Conservation (phyloP, 1,140 invertebrate species). For the Chironomus tepperi region DNA sequence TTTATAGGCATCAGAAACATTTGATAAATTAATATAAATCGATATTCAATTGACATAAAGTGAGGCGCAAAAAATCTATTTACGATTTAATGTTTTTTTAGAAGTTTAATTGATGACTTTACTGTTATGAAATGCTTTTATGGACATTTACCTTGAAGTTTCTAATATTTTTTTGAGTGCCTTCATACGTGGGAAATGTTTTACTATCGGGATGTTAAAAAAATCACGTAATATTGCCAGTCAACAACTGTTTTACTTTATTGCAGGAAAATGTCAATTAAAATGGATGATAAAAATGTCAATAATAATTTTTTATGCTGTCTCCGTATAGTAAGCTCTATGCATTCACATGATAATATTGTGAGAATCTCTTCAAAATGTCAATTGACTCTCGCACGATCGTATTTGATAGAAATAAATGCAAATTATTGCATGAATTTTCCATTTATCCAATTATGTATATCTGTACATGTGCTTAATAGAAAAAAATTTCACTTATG, state of each 20-base stretch:
- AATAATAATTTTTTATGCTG: background rate
- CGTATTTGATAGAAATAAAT: background rate
- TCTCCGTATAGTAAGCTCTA: background rate
- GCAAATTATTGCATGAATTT: slow-evolving; percentile 5
- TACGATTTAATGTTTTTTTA: background rate
- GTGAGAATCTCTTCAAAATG: background rate
- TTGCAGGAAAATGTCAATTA: slow-evolving; percentile 18
- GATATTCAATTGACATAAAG: slow-evolving; percentile 7
- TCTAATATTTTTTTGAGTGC: background rate
- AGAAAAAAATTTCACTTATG: background rate
- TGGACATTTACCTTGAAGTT: slow-evolving; percentile 3
- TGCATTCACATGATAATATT: no score
- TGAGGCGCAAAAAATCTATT: no score
- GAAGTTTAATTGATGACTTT: background rate
- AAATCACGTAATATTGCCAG: background rate
- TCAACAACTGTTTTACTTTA: background rate
- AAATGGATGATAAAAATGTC: slow-evolving; percentile 20
- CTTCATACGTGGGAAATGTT: no score
- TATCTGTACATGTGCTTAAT: background rate
- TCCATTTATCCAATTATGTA: background rate
- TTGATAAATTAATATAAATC: slow-evolving; percentile 15
- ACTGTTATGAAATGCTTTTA: background rate
- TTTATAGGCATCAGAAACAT: background rate
- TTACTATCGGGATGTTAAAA: no score
- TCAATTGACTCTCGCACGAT: background rate